Evolutionary conservation across 2,113 vertebrate species (phyloP), one percentile per base, ranked within the genome.

Genomic region (Nematolebias whitei): DNA sequence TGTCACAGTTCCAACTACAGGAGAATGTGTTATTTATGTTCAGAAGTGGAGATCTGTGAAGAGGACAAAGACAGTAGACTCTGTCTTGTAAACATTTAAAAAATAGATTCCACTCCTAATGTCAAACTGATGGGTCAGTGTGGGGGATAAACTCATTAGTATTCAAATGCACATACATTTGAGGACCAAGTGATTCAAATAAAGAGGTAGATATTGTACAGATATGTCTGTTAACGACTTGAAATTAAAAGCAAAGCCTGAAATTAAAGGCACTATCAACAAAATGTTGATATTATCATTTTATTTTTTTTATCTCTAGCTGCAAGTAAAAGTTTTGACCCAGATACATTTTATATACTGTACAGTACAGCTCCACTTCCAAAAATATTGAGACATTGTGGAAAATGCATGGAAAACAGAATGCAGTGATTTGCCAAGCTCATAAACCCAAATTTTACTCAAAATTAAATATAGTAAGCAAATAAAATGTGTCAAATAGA

Each of bases 121-220:
- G 23, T 51, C 53, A 53, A 12, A 76, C 23, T 74, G 40, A 83
- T 61, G 64, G 53, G 49, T 85, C 66, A 76, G 65, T 43, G 55
- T 13, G 23, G 4, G 52, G 57, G 61, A 73, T 49, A 65, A 62
- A 74, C 54, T 82, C 49, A 66, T 76, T 67, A 63, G 68, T 79
- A 64, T 48, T 54, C 44, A 66, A 88, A 91, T 91, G 85, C 87
- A 88, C 23, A 74, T 50, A 29, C 51, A 70, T 73, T 75, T 76
- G 56, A 71, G 35, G 85, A 63, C 63, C 74, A 12, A 50, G 51
- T 75, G 63, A 78, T 78, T 82, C 18, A 53, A 10, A 64, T 62
- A 41, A 54, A 48, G 29, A 3, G 23, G n/a, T 35, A 39, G 14
- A 12, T 54, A 41, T 23, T 44, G 41, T 41, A 15, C 48, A 29